A percentile compares a stretch with the other conserved stretches of the same genome.
Evolutionary conservation across 2,797 vertebrate species (phyloP).

Genomic region (Acanthornis magna): DNA sequence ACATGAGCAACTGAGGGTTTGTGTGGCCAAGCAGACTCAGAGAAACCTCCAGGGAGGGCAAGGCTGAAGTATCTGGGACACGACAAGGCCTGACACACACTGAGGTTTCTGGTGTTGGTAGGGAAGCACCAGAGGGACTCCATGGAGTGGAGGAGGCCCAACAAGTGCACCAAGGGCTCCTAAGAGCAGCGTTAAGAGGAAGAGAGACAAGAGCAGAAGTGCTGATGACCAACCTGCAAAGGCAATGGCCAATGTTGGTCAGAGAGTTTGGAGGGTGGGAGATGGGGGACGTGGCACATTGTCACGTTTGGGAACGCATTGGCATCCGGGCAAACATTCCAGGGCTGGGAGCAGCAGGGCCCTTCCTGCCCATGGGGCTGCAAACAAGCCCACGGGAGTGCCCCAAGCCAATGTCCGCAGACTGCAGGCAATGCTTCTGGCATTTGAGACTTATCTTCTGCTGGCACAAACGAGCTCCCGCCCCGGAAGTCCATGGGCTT

Average conservation of each 20-base stretch:
- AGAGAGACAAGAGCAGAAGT: neutral
- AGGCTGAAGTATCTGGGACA: no score
- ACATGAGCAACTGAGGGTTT: neutral
- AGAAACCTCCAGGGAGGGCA: neutral
- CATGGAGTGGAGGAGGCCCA: neutral
- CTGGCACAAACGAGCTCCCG: neutral
- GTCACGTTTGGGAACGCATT: neutral
- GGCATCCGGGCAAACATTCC: neutral
- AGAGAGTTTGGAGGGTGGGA: neutral
- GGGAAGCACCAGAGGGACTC: neutral
- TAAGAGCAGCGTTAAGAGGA: neutral
- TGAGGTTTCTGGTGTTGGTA: neutral
- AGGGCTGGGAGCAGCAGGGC: neutral
- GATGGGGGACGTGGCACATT: neutral
- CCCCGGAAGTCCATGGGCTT: neutral
- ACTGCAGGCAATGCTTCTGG: neutral
- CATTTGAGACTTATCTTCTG: neutral
- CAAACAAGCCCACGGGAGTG: neutral
- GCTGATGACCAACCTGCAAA: neutral
- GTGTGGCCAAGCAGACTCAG: neutral
- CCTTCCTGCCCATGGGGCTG: neutral
- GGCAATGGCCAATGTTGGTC: neutral
- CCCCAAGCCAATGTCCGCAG: neutral
- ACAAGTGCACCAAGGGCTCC: no score
- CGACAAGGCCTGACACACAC: neutral